Evolutionary conservation across 2,113 vertebrate genomes (phyloP).

Genomic region (Laticauda colubrina): DNA sequence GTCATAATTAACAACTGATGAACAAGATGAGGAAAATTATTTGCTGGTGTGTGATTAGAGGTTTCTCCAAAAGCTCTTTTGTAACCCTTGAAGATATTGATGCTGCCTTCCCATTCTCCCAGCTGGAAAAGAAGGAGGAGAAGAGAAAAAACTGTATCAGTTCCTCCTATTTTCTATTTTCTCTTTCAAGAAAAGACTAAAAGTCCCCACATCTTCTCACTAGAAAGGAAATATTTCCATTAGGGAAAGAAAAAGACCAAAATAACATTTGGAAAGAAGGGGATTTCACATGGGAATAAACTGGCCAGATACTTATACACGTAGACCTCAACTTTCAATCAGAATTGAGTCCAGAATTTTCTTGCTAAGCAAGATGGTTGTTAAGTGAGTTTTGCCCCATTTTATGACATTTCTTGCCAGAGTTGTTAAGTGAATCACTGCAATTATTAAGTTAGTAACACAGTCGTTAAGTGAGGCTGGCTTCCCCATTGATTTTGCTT

Average conservation of each 20-base stretch:
- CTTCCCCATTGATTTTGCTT: not conserved
- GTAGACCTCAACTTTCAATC: not conserved
- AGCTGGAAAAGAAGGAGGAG: not conserved
- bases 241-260: not conserved
- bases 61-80: not conserved
- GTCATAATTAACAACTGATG: fast-evolving
- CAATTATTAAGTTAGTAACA: not conserved
- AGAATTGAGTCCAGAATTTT: not conserved
- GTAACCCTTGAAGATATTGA: not conserved
- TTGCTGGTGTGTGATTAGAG: not conserved
- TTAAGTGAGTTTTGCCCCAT: not conserved
- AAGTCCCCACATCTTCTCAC: not conserved
- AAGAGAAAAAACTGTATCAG: not conserved
- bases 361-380: too few species aligned
- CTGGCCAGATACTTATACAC: not conserved
- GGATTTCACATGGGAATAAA: not conserved
- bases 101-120: not conserved
- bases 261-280: not conserved
- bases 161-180: not conserved
- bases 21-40: not conserved
- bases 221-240: not conserved
- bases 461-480: not conserved
- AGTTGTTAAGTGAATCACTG: not conserved
- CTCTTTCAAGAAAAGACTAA: not conserved
- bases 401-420: not conserved